Evolutionary conservation across 2,888 invertebrate species (phyloP), one percentile per base, ranked within the genome.

Genomic region (Coenonympha glycerion): DNA sequence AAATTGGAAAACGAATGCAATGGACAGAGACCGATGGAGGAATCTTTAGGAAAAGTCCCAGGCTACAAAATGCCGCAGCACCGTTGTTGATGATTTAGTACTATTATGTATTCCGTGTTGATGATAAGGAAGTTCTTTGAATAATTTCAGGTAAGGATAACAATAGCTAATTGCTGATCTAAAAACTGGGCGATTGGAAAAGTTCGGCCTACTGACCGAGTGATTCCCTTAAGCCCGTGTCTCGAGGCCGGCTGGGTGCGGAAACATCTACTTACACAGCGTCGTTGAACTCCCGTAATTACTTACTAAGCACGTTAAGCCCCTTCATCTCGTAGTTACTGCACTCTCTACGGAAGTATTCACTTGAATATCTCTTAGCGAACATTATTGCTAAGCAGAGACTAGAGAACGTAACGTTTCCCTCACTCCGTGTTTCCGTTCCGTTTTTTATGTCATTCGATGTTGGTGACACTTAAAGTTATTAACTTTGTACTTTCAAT

Each of bases 171-270:
- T 49, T 39, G 18, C 37, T 37, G 24, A 19, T 39, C 21, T 37
- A 30, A 9, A 24, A 22, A 46, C 11, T 24, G 13, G 33, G 19
- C 5, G 26, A 31, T 50, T 46, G 34, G 24, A 46, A 50, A 46
- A 46, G 24, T 45, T 45, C 63, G 77, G 64, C 77, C 78, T 60
- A 82, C 74, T 82, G 69, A 79, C 82, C 76, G 66, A 79, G 71
- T 63, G 73, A 73, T 66, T 71, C 72, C 73, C 72, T 73, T 59
- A 65, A 67, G 69, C 68, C 66, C 63, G 63, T 66, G 63, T 61
- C 65, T 66, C 57, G 62, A 66, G 66, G 66, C 68, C 62, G 68
- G 63, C 60, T 36, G 19, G 36, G 34, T 65, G 59, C 68, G 69
- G 71, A 76, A 72, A 71, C 65, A 65, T 68, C 66, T 72, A 70